Conservation (phyloP, 1,140 invertebrate species). For the Hylaeus anthracinus region DNA sequence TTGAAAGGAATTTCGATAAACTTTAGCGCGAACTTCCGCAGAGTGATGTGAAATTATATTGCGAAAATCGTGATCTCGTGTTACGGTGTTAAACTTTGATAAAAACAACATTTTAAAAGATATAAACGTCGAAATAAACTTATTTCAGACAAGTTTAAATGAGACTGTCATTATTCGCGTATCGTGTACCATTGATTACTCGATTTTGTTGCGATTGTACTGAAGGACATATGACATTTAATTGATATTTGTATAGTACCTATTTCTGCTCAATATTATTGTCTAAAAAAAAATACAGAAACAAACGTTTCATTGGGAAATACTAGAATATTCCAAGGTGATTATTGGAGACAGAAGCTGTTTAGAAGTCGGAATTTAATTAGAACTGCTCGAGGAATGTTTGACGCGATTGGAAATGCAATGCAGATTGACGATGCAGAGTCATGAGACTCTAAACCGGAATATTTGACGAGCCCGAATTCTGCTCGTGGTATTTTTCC, state of each 20-base stretch:
- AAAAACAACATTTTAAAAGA: not conserved
- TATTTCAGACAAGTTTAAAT: not conserved
- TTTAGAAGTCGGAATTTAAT: too few relatives aligned
- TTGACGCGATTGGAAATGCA: too few relatives aligned
- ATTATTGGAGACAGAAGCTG: too few relatives aligned
- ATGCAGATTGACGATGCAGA: too few relatives aligned
- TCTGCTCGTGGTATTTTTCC: not conserved
- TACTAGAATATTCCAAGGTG: too few relatives aligned
- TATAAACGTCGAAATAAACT: not conserved
- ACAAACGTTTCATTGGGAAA: too few relatives aligned
- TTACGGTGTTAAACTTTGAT: too few relatives aligned
- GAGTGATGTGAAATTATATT: not conserved
- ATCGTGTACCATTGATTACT: not conserved
- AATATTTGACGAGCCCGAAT: not conserved
- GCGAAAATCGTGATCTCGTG: not conserved
- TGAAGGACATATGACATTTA: not conserved
- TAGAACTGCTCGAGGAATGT: too few relatives aligned
- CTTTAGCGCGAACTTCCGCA: not conserved
- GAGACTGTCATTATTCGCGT: too few relatives aligned
- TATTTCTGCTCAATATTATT: too few relatives aligned
- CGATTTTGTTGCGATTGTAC: not conserved
- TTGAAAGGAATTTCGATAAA: not conserved
- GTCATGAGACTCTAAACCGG: not conserved
- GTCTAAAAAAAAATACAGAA: too few relatives aligned
- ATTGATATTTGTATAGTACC: not conserved